These are phyloP conservation scores for Ancistrus triradiatus DNA, from an alignment of 2,113 vertebrate species.

Conservation along the genomic window DNA sequence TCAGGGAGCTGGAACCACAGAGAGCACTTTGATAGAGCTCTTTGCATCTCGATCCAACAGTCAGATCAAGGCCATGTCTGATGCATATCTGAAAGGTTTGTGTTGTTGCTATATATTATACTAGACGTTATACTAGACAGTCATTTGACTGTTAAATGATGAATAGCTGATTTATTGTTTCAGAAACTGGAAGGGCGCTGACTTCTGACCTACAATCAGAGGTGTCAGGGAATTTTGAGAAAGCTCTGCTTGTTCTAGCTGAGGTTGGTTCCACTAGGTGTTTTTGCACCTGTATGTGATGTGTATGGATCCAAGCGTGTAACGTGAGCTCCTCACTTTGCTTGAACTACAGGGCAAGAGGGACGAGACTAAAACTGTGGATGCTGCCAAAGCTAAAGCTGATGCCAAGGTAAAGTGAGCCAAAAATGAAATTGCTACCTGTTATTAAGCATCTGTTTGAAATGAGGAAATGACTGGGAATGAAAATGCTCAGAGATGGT, in stretches of 20 bases:
- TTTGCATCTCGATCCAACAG: constrained; percentile 76
- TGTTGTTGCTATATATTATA: neutral
- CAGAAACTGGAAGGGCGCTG: constrained; percentile 72
- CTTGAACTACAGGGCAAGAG: constrained; percentile 64
- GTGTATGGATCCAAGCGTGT: too few relatives aligned
- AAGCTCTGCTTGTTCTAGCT: constrained; percentile 75
- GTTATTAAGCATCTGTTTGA: too few relatives aligned
- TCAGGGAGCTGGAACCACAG: constrained; percentile 77
- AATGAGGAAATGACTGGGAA: too few relatives aligned
- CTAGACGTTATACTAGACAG: too few relatives aligned
- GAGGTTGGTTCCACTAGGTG: constrained; percentile 60
- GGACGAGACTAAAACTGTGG: constrained; percentile 68
- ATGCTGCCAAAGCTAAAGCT: constrained; percentile 70
- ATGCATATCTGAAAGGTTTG: constrained; percentile 75
- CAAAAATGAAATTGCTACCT: too few relatives aligned
- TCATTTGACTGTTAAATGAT: neutral
- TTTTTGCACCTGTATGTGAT: constrained; percentile 3
- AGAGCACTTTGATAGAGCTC: constrained; percentile 77
- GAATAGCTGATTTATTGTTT: constrained; percentile 8
- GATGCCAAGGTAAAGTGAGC: constrained; percentile 78
- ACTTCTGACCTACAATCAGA: constrained; percentile 73
- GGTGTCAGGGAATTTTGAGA: constrained; percentile 76
- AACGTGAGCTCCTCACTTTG: neutral
- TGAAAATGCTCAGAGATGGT: too few relatives aligned
- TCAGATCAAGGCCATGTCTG: constrained; percentile 75